Percentiles rank a stretch among this genome's conserved stretches.
Evolutionary conservation across 2,113 vertebrate species (phyloP).

Genomic region (Mirza zaza): DNA sequence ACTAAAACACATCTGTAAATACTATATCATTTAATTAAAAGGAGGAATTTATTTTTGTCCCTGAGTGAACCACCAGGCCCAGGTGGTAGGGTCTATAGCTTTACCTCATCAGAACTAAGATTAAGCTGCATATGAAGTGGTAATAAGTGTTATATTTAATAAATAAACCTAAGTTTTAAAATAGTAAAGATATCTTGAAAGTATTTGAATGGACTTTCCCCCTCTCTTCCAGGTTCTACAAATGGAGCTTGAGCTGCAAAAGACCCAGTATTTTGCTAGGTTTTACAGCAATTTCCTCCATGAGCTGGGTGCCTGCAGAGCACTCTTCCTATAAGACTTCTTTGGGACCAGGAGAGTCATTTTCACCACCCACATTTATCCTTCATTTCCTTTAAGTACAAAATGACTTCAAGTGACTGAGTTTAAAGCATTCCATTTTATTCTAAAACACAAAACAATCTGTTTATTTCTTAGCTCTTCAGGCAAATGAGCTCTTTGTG

Average conservation of each 20-base stretch:
- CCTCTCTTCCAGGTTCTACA: constrained; percentile 16
- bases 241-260: background rate
- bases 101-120: background rate
- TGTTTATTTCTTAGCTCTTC: constrained; percentile 44
- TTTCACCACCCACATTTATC: constrained; percentile 70
- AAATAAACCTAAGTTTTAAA: background rate
- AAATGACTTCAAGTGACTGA: constrained; percentile 67
- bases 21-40: constrained; percentile 20
- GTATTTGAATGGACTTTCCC: background rate
- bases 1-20: background rate
- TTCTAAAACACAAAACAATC: constrained; percentile 51
- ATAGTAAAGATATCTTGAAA: constrained; percentile 45
- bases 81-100: accelerated
- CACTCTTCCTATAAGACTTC: constrained; percentile 34
- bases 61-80: background rate
- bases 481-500: constrained; percentile 11
- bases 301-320: constrained; percentile 34
- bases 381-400: constrained; percentile 70
- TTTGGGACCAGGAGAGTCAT: constrained; percentile 48
- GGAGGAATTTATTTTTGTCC: background rate
- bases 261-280: background rate
- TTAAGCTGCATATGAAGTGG: background rate
- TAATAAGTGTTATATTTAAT: background rate
- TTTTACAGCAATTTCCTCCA: constrained; percentile 64
- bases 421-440: constrained; percentile 64